These are phyloP conservation scores for Eidolon helvum DNA, from an alignment of 2,113 vertebrate genomes.

Conservation along the genomic window DNA sequence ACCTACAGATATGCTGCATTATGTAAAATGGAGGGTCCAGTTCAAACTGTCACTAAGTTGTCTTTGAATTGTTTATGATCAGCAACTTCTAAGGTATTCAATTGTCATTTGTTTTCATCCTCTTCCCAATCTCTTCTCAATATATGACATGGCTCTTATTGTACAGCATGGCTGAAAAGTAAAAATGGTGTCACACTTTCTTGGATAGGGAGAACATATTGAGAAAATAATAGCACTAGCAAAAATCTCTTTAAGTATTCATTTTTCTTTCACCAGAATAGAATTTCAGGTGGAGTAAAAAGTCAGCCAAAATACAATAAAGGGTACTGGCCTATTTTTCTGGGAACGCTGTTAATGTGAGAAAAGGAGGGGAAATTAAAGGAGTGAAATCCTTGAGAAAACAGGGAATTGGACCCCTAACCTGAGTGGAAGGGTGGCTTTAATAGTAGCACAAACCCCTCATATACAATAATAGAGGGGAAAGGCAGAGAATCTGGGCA, in stretches of 20 bases:
- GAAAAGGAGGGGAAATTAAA: not conserved
- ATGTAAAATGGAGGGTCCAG: not conserved
- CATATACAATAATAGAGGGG: no score
- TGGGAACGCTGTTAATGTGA: not conserved
- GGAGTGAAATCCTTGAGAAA: not conserved
- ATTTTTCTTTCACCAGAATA: not conserved
- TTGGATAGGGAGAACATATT: not conserved
- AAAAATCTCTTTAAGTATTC: not conserved
- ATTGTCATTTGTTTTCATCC: not conserved
- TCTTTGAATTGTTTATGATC: not conserved
- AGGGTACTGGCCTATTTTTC: not conserved
- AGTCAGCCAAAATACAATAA: not conserved
- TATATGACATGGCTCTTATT: not conserved
- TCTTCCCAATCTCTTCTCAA: not conserved
- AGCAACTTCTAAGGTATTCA: not conserved
- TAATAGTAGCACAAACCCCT: not conserved
- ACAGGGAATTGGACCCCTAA: not conserved
- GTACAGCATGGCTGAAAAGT: not conserved
- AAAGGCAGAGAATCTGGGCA: not conserved
- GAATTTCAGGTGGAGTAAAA: not conserved
- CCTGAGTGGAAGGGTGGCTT: not conserved
- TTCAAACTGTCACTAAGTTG: not conserved
- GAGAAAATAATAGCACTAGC: not conserved
- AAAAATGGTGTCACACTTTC: not conserved
- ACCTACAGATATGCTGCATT: not conserved